A percentile compares a stretch with the other conserved stretches of the same genome.
Evolutionary conservation across 1,140 invertebrate genomes (phyloP).

Genomic region (Brachionus koreanus): DNA sequence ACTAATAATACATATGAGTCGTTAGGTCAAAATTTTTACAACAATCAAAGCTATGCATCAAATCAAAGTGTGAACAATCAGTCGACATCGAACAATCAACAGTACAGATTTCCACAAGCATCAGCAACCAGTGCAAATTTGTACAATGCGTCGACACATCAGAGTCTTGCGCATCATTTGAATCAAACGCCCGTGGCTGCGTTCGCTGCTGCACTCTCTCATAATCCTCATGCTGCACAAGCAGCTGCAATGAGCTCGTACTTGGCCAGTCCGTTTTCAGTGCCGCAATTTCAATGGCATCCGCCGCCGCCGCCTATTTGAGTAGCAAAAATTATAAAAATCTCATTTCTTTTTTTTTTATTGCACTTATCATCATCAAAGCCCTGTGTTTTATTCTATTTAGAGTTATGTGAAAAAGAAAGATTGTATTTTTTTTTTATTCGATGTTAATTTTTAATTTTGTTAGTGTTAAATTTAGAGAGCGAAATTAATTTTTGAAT

Average conservation of each 20-base stretch:
- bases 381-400: neutral
- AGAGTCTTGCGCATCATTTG: neutral
- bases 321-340: neutral
- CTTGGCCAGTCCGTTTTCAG: conserved; percentile 5
- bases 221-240: neutral
- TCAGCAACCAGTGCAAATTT: neutral
- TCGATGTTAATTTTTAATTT: neutral
- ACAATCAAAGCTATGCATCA: neutral
- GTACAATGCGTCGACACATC: conserved; percentile 6
- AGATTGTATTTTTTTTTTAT: neutral
- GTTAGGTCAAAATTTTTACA: neutral
- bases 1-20: neutral
- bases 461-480: neutral
- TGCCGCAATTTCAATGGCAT: conserved; percentile 12
- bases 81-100: neutral
- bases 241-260: conserved; percentile 15
- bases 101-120: neutral
- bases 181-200: neutral
- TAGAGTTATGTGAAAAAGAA: neutral
- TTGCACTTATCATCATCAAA: neutral
- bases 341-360: neutral
- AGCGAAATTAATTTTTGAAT: neutral
- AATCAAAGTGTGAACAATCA: neutral
- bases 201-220: neutral
- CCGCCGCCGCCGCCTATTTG: neutral